A percentile compares a stretch with the other conserved stretches of the same genome.
phyloP scores from a whole-genome alignment of 2,888 invertebrate genomes.

The Caenorhabditis macrosperma region DNA sequence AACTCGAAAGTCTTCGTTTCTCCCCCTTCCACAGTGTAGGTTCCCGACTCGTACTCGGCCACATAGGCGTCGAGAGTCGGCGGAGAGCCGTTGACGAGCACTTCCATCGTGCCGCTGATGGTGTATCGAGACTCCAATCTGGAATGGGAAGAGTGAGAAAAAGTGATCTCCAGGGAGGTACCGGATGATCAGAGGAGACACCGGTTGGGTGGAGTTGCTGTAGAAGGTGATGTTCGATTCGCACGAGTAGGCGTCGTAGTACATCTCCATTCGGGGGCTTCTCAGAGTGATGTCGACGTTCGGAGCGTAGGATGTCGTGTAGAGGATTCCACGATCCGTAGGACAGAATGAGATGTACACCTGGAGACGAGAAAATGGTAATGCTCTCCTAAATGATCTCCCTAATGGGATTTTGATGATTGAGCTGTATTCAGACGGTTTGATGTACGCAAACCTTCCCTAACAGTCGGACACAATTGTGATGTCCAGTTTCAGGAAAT shows the following conservation, averaged over 20 bases:
- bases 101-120: slow-evolving; percentile 30
- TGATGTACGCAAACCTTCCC: too few relatives aligned
- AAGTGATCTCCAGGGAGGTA: not conserved
- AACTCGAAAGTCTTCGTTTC: slow-evolving; percentile 19
- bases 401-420: not conserved
- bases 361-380: slow-evolving; percentile 12
- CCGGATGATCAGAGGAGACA: slow-evolving; percentile 44
- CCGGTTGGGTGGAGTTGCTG: slow-evolving; percentile 27
- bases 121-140: slow-evolving; percentile 32
- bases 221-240: slow-evolving; percentile 32
- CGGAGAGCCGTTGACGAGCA: slow-evolving; percentile 28
- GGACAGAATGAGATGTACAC: slow-evolving; percentile 40
- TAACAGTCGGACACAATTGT: too few relatives aligned
- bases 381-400: not conserved
- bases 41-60: slow-evolving; percentile 38
- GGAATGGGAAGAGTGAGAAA: not conserved
- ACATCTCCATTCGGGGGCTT: slow-evolving; percentile 41
- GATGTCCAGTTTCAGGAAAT: too few relatives aligned
- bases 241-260: slow-evolving; percentile 47
- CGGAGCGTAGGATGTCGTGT: slow-evolving; percentile 32
- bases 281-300: slow-evolving; percentile 22
- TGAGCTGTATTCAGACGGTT: too few relatives aligned
- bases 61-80: slow-evolving; percentile 14
- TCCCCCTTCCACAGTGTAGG: not conserved
- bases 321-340: slow-evolving; percentile 22